These are phyloP conservation scores for Temnothorax curvispinosus DNA, from an alignment of 1,140 invertebrate genomes.

Conservation along the genomic window DNA sequence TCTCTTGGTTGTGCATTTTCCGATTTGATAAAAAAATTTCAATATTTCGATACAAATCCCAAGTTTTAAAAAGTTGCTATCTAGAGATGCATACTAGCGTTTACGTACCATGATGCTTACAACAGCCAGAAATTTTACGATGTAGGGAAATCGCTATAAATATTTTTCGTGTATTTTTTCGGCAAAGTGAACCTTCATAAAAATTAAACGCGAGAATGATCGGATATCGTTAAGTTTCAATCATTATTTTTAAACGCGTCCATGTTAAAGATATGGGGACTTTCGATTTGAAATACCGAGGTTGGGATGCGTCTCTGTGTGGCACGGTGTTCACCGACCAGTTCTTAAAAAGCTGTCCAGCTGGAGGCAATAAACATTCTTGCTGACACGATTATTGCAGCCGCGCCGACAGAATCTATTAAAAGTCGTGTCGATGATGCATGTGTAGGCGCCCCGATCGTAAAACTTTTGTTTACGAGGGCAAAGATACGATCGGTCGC, in stretches of 20 bases:
- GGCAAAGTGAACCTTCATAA: background rate
- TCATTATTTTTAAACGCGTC: conserved; percentile 9
- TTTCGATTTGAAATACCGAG: background rate
- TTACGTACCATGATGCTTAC: background rate
- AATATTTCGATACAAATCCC: background rate
- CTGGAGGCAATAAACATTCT: conserved; percentile 71
- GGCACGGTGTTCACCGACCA: conserved; percentile 45
- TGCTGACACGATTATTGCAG: conserved; percentile 72
- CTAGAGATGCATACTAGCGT: background rate
- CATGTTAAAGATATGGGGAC: background rate
- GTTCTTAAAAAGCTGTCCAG: conserved; percentile 68
- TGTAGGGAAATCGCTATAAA: background rate
- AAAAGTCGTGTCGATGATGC: conserved; percentile 68
- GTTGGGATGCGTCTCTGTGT: conserved; percentile 27
- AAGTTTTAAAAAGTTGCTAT: background rate
- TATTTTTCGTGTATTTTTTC: background rate
- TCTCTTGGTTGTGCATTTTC: no score
- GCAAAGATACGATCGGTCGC: conserved; percentile 50
- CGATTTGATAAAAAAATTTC: background rate
- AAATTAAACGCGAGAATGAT: background rate
- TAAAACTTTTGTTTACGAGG: conserved; percentile 73
- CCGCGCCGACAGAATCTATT: conserved; percentile 68
- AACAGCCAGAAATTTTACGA: background rate
- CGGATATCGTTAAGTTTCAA: background rate
- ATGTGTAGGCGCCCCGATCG: conserved; percentile 50